Base-by-base conservation (phyloP, 2,888 invertebrate genomes). In the Polylopha cassiicola region DNA sequence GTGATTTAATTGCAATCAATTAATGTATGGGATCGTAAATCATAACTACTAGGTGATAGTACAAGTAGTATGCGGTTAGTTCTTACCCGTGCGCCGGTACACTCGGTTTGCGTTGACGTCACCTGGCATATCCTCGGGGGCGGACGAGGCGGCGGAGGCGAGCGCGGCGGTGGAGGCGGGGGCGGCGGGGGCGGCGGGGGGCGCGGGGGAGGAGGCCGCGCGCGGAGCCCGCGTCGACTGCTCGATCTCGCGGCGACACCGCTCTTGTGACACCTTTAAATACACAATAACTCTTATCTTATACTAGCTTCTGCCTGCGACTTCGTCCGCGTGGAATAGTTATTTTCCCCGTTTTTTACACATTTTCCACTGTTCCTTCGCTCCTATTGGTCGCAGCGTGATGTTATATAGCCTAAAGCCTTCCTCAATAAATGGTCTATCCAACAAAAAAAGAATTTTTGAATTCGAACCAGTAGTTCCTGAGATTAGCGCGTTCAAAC, bases 1-100 rank as follows among this genome's bases (percentile, higher is more conserved):
- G n/a, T n/a, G n/a, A n/a, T n/a, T n/a, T n/a, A n/a, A n/a, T n/a
- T n/a, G n/a, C n/a, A n/a, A n/a, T n/a, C n/a, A n/a, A n/a, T n/a
- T n/a, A n/a, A n/a, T n/a, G n/a, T n/a, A n/a, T 11, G 16, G 4
- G 4, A 4, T 8, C 9, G 13, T 8, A 9, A 14, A 21, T 15
- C 31, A 20, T 15, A 22, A 4, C 15, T 14, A 30, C 11, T 20
- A 18, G 4, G 4, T 10, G 20, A 43, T 33, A 34, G 10, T 32
- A 48, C 41, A 54, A 43, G 48, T 39, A 41, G 47, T 81, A 80
- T 82, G 84, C 84, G 55, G 76, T 79, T 79, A 84, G 71, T 64
- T 65, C 81, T 85, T 84, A 85, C 84, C 84, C 65, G 73, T 62
- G 62, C 67, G 53, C 53, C 67, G n/a, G n/a, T 77, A 72, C 65